A percentile compares a stretch with the other conserved stretches of the same genome.
phyloP scores from a whole-genome alignment of 2,797 vertebrate species.

The Cynopterus sphinx region DNA sequence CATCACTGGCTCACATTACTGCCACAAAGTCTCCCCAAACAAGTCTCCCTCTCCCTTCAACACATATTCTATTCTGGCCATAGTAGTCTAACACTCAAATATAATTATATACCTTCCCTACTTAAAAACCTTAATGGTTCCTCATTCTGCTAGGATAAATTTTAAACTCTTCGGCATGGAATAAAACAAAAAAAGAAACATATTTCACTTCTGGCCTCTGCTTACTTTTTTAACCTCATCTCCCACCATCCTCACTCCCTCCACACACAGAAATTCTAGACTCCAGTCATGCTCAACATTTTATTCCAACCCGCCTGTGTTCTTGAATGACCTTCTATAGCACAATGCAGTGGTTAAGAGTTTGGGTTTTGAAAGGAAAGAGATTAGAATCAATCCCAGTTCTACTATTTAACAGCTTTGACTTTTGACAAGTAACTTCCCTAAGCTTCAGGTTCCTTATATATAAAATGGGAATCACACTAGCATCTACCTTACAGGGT shows the following conservation, averaged over 20 bases:
- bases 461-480: neutral
- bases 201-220: neutral
- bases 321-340: neutral
- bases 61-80: constrained; percentile 2
- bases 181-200: neutral
- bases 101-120: neutral
- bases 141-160: neutral
- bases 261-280: neutral
- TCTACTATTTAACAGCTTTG: neutral
- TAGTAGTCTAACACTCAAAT: neutral
- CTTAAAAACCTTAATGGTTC: neutral
- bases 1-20: neutral
- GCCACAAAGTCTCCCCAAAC: neutral
- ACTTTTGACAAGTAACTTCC: constrained; percentile 11
- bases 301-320: neutral
- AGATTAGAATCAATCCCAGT: neutral
- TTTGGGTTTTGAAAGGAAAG: neutral
- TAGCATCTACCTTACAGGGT: neutral
- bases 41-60: neutral
- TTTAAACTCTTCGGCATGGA: neutral
- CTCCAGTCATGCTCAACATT: neutral
- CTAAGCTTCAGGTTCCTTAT: neutral
- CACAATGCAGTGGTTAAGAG: neutral
- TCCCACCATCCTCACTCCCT: neutral
- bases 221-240: neutral